Conservation (phyloP, 2,797 vertebrate species). For the Cacajao melanocephalus region DNA sequence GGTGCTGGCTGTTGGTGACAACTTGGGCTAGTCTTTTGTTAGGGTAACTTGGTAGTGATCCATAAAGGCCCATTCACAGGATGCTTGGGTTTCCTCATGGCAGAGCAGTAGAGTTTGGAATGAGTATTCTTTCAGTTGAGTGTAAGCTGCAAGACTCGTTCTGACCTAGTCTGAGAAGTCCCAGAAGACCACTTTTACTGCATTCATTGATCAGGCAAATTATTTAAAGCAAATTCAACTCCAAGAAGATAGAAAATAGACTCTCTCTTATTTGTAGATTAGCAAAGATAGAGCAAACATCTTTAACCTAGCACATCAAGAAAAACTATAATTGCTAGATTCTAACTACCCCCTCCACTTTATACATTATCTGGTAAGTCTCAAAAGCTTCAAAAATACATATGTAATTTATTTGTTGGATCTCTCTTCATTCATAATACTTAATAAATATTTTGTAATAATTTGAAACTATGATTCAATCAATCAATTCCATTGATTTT, state of each 20-base stretch:
- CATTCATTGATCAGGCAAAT: not conserved
- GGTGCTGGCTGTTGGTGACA: not conserved
- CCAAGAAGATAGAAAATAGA: not conserved
- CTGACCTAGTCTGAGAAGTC: not conserved
- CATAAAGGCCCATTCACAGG: not conserved
- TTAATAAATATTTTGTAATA: constrained; percentile 74
- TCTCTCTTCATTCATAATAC: constrained; percentile 62
- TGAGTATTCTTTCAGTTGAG: not conserved
- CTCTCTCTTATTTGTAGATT: not conserved
- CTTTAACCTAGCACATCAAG: not conserved
- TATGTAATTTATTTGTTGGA: constrained; percentile 71
- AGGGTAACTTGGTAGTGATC: not conserved
- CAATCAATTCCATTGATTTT: constrained; percentile 55
- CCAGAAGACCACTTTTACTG: not conserved
- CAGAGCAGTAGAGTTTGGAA: not conserved
- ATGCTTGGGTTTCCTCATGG: not conserved
- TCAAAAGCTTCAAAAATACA: constrained; percentile 70
- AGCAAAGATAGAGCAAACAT: not conserved
- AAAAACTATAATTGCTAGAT: constrained; percentile 61
- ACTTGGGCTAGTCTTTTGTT: not conserved
- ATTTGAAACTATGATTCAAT: constrained; percentile 41
- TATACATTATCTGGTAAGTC: constrained; percentile 69
- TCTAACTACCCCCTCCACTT: constrained; percentile 54
- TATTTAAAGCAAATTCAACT: not conserved
- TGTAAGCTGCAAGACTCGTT: not conserved